Evolutionary conservation across 2,888 invertebrate species (phyloP), one percentile per base, ranked within the genome.

Genomic region (Tortrix viridana): DNA sequence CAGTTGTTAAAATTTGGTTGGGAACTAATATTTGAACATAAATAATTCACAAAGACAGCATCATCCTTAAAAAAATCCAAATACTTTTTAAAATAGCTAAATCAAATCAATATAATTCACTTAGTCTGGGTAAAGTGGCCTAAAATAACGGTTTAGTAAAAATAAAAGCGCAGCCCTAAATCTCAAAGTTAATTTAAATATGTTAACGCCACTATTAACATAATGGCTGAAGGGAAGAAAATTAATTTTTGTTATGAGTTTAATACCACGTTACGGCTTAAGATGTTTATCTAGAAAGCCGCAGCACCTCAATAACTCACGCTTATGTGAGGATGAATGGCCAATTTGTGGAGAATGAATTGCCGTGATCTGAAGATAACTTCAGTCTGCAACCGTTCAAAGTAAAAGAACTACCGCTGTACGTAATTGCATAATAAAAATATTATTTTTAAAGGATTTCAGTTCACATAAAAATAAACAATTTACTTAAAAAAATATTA

Each of bases 321-420:
- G 74, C 79, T 83, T 82, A 82, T 82, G 77, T 75, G 74, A 73
- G 79, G 80, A 85, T 82, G 81, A 86, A 87, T 84, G 79, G 87
- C 82, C 87, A 86, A 87, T 88, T 87, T 86, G 74, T 74, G 76
- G 77, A 71, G 76, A 84, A 86, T 80, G 78, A 81, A 86, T 86
- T 79, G 82, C 82, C 69, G 62, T 74, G 83, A 84, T 86, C 77
- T 77, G 74, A 70, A 80, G 83, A 86, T 86, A 86, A 75, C 72
- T 72, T 69, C 66, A 73, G 57, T 59, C 63, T 60, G 65, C 59
- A 43, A 59, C 52, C 59, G 52, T 65, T 60, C 65, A 64, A 65
- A 67, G 62, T 62, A 67, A 49, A 54, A 49, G 54, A 63, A 50
- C 66, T 66, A 58, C 53, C 47, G 47, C 47, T 44, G 44, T 46